These are phyloP conservation scores for Sturnira hondurensis DNA, from an alignment of 2,113 vertebrate genomes.

Conservation along the genomic window DNA sequence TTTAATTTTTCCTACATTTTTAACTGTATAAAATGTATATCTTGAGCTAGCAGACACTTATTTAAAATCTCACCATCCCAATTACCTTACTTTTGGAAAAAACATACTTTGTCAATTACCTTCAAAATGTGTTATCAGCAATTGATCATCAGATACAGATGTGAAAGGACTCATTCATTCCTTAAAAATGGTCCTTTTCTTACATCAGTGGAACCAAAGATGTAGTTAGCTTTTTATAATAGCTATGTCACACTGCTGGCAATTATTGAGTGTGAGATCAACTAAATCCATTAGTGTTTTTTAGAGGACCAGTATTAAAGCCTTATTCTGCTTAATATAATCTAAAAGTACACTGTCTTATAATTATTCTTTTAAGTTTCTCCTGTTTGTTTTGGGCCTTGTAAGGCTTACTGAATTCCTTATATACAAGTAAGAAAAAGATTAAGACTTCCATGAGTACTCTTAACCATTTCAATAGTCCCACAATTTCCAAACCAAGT, in stretches of 20 bases:
- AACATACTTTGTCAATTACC: not conserved
- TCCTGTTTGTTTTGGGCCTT: not conserved
- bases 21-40: not conserved
- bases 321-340: not conserved
- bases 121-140: not conserved
- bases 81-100: not conserved
- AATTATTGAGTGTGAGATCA: not conserved
- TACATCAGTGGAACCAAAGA: not conserved
- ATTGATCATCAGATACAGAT: not conserved
- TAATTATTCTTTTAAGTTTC: not conserved
- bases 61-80: not conserved
- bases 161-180: not conserved
- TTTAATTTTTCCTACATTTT: not conserved
- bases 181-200: not conserved
- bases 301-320: not conserved
- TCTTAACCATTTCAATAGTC: not conserved
- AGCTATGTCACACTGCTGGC: not conserved
- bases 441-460: not conserved
- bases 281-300: not conserved
- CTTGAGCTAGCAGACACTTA: not conserved
- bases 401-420: not conserved
- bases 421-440: not conserved
- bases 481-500: conserved; percentile 1
- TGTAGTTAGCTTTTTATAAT: not conserved
- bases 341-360: not conserved